Percentiles rank a stretch among this genome's conserved stretches.
Evolutionary conservation across 2,888 invertebrate genomes (phyloP).

Genomic region (Meganola albula): DNA sequence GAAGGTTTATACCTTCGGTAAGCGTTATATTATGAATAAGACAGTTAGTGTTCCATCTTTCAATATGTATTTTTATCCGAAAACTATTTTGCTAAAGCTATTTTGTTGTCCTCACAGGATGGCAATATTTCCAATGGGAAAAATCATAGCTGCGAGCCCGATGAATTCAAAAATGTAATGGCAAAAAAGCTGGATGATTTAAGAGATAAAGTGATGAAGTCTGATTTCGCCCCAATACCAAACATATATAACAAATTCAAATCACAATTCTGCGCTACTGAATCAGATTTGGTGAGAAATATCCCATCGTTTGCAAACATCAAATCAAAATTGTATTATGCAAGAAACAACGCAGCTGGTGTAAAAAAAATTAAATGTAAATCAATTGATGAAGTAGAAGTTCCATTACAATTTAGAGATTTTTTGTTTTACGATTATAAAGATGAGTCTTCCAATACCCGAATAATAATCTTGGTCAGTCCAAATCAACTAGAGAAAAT

Average conservation of each 20-base stretch:
- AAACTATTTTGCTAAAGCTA: conserved; percentile 7
- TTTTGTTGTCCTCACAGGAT: conserved; percentile 8
- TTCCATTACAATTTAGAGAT: conserved; percentile 8
- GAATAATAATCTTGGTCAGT: conserved; percentile 3
- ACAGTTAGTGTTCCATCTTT: conserved; percentile 5
- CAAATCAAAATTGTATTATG: conserved; percentile 8
- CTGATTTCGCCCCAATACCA: conserved; percentile 10
- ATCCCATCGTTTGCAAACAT: conserved; percentile 7
- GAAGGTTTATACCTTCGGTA: conserved; percentile 8
- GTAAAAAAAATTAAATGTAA: conserved; percentile 9
- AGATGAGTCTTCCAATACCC: conserved; percentile 6
- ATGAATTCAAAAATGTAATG: conserved; percentile 7
- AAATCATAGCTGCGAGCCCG: conserved; percentile 8
- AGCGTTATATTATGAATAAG: conserved; percentile 7
- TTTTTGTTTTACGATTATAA: conserved; percentile 8
- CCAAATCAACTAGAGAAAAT: neutral
- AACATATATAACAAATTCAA: conserved; percentile 9
- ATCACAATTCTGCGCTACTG: conserved; percentile 7
- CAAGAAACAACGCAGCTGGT: conserved; percentile 10
- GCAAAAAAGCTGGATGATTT: conserved; percentile 8
- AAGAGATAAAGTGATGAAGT: conserved; percentile 6
- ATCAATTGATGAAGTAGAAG: conserved; percentile 6
- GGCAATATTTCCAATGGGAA: conserved; percentile 10
- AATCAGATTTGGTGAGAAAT: conserved; percentile 6
- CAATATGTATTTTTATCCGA: conserved; percentile 9